Percentiles rank a stretch among this genome's conserved stretches.
phyloP scores from a whole-genome alignment of 2,113 vertebrate genomes.

The Hippocampus comes region DNA sequence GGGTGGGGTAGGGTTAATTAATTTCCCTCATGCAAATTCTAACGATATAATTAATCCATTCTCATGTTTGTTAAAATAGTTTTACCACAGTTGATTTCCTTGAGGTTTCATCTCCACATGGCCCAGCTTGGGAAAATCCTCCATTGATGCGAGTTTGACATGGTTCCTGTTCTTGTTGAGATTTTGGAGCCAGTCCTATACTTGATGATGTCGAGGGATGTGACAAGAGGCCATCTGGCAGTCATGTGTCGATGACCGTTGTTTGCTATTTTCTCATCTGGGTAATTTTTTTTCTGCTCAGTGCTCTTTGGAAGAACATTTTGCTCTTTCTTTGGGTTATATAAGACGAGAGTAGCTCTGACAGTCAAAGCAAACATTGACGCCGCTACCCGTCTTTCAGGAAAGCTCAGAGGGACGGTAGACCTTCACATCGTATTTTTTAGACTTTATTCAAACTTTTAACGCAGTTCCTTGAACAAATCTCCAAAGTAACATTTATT shows the following conservation, averaged over 20 bases:
- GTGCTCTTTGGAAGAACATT: slow-evolving; percentile 2
- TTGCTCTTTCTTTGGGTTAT: slow-evolving; percentile 1
- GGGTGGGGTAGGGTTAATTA: too few relatives aligned
- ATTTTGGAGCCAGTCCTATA: background rate
- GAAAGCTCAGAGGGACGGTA: background rate
- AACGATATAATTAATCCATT: background rate
- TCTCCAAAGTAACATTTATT: background rate
- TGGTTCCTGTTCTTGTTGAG: background rate
- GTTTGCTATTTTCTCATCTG: background rate
- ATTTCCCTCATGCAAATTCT: too few relatives aligned
- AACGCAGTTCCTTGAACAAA: background rate
- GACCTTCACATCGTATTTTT: background rate
- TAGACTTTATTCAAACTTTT: background rate
- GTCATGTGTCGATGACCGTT: background rate
- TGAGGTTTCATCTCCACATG: background rate
- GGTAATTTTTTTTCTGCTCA: background rate
- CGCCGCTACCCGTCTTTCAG: background rate
- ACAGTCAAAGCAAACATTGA: slow-evolving; percentile 4
- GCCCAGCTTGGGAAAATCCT: background rate
- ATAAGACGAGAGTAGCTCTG: background rate
- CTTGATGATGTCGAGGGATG: slow-evolving; percentile 1
- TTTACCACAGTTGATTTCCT: too few relatives aligned
- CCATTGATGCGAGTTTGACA: background rate
- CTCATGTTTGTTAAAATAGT: too few relatives aligned
- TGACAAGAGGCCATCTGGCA: background rate